A percentile compares a stretch with the other conserved stretches of the same genome.
These are phyloP conservation scores for Cygnus olor DNA, from an alignment of 2,797 vertebrate species.

Conservation along the genomic window DNA sequence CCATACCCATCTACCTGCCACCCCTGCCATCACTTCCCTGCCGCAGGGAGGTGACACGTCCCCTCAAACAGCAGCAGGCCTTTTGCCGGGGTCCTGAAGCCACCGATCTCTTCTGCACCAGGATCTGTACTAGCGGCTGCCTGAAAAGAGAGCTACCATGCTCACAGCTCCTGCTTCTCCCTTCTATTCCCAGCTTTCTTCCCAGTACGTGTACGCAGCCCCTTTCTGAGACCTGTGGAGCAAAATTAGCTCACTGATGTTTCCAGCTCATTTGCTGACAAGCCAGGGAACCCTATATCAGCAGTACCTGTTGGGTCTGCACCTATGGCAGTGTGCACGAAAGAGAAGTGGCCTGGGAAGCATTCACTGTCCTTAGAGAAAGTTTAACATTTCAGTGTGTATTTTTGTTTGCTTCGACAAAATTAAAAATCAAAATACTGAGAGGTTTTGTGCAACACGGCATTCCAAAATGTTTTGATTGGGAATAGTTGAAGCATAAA, in stretches of 20 bases:
- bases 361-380: background rate
- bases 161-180: background rate
- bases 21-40: background rate
- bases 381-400: background rate
- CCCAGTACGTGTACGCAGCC: too few species aligned
- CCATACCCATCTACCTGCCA: background rate
- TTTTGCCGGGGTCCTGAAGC: background rate
- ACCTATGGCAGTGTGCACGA: background rate
- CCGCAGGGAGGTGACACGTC: too few species aligned
- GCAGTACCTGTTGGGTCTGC: background rate
- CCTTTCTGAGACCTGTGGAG: background rate
- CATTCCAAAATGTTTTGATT: slow-evolving; percentile 11
- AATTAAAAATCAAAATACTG: background rate
- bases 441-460: background rate
- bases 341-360: background rate
- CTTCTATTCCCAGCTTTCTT: background rate
- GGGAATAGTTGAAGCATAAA: background rate
- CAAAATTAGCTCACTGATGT: background rate
- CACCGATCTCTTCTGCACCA: background rate
- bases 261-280: background rate
- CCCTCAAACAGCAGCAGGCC: background rate
- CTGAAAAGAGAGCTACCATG: background rate
- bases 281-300: background rate
- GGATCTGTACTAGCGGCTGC: background rate
- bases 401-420: background rate